Evolutionary conservation across 2,797 vertebrate species (phyloP).

Genomic region (Chrosomus eos): DNA sequence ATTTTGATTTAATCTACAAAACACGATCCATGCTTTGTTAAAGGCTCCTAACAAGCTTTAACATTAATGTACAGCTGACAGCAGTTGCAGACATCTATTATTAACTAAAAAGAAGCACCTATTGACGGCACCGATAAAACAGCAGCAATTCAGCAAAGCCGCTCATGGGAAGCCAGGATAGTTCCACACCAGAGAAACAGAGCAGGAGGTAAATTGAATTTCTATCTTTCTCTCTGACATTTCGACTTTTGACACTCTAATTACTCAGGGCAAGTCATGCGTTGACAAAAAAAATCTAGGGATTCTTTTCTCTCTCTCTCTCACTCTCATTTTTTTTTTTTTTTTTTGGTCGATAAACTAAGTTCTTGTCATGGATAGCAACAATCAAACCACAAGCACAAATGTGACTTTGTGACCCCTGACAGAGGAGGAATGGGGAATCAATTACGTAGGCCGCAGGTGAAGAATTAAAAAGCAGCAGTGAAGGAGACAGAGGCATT

Average conservation of each 20-base stretch:
- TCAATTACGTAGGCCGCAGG: conserved; percentile 53
- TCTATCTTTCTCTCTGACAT: conserved; percentile 55
- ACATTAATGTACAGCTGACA: conserved; percentile 40
- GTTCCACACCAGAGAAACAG: conserved; percentile 43
- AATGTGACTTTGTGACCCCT: conserved; percentile 37
- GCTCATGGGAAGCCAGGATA: conserved; percentile 35
- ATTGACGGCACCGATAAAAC: conserved; percentile 45
- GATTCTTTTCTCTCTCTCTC: neutral
- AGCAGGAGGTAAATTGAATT: conserved; percentile 55
- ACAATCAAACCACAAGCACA: conserved; percentile 44
- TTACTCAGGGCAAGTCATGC: conserved; percentile 52
- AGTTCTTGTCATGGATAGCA: conserved; percentile 46
- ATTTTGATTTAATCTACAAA: conserved; percentile 24
- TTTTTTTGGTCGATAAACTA: conserved; percentile 42
- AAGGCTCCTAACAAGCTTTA: conserved; percentile 27
- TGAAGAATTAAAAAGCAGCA: conserved; percentile 54
- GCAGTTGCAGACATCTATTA: conserved; percentile 32
- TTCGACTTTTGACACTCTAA: conserved; percentile 57
- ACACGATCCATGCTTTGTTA: neutral
- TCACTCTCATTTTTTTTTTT: neutral
- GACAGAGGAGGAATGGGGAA: conserved; percentile 41
- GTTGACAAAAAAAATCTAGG: conserved; percentile 42
- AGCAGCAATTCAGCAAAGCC: conserved; percentile 35
- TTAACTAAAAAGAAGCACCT: conserved; percentile 27
- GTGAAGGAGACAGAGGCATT: conserved; percentile 21